Evolutionary conservation across 2,888 invertebrate genomes (phyloP).

Genomic region (Sphaerophoria rueppellii): DNA sequence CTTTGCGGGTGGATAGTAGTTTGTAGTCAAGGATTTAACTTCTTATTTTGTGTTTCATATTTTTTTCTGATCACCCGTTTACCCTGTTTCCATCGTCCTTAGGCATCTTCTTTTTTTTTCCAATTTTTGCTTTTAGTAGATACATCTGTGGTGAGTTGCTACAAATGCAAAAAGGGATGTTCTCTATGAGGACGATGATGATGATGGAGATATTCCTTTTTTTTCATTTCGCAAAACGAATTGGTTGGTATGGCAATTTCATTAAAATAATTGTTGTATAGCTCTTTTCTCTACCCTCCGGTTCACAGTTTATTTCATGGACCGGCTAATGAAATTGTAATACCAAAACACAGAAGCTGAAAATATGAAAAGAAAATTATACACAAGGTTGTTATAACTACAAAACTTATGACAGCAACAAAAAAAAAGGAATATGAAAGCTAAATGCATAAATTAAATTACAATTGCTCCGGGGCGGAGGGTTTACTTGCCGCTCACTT

Average conservation of each 20-base stretch:
- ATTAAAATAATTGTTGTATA: conserved; percentile 74
- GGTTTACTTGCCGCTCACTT: background rate
- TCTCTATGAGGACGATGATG: conserved; percentile 35
- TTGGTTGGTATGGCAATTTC: conserved; percentile 74
- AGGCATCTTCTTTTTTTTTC: conserved; percentile 28
- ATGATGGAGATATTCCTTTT: background rate
- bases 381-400: background rate
- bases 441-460: conserved; percentile 61
- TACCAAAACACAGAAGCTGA: conserved; percentile 33
- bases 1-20: conserved; percentile 50
- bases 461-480: conserved; percentile 28
- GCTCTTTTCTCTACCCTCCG: background rate
- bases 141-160: background rate
- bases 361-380: conserved; percentile 6
- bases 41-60: conserved; percentile 33
- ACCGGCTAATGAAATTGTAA: conserved; percentile 70
- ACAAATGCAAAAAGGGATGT: conserved; percentile 28
- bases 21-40: conserved; percentile 72
- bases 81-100: conserved; percentile 24
- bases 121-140: background rate
- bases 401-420: background rate
- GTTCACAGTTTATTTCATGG: background rate
- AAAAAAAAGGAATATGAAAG: conserved; percentile 17
- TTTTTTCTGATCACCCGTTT: background rate
- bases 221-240: conserved; percentile 57